A percentile compares a stretch with the other conserved stretches of the same genome.
Evolutionary conservation across 1,140 invertebrate species (phyloP).

Genomic region (Conus betulinus): DNA sequence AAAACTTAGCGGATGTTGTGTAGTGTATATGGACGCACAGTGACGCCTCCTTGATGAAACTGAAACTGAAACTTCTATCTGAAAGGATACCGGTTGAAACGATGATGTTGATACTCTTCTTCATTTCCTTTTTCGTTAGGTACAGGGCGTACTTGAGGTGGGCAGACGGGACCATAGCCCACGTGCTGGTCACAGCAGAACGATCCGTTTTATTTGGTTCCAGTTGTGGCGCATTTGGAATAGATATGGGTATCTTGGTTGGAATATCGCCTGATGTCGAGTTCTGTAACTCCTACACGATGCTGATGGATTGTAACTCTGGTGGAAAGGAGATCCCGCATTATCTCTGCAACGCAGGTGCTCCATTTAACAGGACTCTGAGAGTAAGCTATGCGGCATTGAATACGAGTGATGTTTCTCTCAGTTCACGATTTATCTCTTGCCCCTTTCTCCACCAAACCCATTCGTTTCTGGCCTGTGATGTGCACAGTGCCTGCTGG

Average conservation of each 20-base stretch:
- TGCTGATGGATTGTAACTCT: too few species aligned
- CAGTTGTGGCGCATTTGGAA: not conserved
- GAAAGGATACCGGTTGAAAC: too few species aligned
- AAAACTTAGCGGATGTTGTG: too few species aligned
- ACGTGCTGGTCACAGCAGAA: not conserved
- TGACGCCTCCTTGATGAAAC: too few species aligned
- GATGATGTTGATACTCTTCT: too few species aligned
- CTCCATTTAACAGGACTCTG: not conserved
- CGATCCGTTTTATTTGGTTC: not conserved
- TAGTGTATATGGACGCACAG: too few species aligned
- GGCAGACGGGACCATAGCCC: not conserved
- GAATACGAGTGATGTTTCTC: not conserved
- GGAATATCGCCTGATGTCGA: not conserved
- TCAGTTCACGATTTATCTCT: not conserved
- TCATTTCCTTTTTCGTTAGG: not conserved
- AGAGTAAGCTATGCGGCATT: not conserved
- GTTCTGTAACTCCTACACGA: not conserved
- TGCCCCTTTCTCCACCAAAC: not conserved
- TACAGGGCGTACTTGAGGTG: not conserved
- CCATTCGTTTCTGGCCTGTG: conserved; percentile 19
- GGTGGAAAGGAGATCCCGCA: not conserved
- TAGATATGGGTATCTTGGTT: not conserved
- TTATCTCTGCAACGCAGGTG: not conserved
- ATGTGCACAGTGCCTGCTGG: conserved; percentile 15
- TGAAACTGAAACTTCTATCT: too few species aligned